Conservation (phyloP, 2,797 vertebrate genomes). For the Ciconia nigra region DNA sequence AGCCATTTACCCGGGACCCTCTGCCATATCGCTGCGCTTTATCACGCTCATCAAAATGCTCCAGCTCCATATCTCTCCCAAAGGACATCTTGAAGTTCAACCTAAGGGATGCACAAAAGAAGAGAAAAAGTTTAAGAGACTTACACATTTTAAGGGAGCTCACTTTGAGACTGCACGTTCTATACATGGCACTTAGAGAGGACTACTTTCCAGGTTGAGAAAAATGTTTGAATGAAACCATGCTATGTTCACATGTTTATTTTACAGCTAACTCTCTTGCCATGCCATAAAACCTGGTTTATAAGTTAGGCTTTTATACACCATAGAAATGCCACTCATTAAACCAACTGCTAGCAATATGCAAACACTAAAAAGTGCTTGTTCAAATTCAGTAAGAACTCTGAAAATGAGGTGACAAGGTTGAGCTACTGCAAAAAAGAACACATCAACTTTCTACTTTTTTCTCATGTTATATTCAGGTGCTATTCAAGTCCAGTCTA, state of each 20-base stretch:
- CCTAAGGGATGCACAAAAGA: conserved; percentile 40
- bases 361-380: background rate
- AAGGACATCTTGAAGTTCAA: conserved; percentile 75
- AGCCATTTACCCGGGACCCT: conserved; percentile 89
- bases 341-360: background rate
- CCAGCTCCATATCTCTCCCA: conserved; percentile 91
- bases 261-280: background rate
- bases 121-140: background rate
- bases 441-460: background rate
- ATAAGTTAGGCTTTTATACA: background rate
- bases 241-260: background rate
- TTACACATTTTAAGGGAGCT: background rate
- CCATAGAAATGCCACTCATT: rapidly evolving
- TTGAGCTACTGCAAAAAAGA: background rate
- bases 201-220: background rate
- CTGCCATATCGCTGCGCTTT: conserved; percentile 90
- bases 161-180: background rate
- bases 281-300: background rate
- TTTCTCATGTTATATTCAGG: conserved; percentile 24
- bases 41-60: conserved; percentile 97
- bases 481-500: background rate
- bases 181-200: background rate
- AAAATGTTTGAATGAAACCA: background rate
- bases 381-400: background rate
- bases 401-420: background rate